phyloP scores from a whole-genome alignment of 2,797 vertebrate genomes.

The Lindbergichthys nudifrons region DNA sequence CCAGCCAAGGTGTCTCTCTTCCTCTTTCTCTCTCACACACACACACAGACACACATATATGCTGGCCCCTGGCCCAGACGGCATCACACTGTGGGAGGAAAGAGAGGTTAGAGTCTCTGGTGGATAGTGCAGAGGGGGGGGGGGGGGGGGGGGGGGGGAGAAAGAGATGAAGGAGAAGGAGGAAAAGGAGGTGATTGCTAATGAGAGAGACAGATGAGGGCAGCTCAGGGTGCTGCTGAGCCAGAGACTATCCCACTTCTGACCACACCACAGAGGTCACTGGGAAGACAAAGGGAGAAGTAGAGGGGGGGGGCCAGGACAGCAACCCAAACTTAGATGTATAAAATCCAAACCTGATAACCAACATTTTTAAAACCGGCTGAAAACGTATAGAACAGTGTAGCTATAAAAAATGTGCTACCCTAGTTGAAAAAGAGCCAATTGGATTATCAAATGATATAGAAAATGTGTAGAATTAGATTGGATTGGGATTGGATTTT shows the following conservation, averaged over 20 bases:
- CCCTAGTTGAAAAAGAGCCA: background rate
- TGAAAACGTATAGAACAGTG: background rate
- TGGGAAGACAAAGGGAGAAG: constrained; percentile 43
- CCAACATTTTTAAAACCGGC: background rate
- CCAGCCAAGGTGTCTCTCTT: constrained; percentile 65
- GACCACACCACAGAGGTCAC: constrained; percentile 69
- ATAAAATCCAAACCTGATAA: constrained; percentile 5
- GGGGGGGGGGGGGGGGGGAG: constrained; percentile 41
- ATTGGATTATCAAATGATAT: background rate
- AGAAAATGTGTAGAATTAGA: background rate
- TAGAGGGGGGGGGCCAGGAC: constrained; percentile 24
- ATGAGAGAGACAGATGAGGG: constrained; percentile 77
- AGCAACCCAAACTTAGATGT: background rate
- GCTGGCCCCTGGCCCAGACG: constrained; percentile 67
- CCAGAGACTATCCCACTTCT: constrained; percentile 61
- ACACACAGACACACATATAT: background rate
- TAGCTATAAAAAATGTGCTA: too few relatives aligned
- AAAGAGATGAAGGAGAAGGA: constrained; percentile 46
- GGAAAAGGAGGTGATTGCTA: constrained; percentile 50
- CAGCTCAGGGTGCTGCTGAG: constrained; percentile 64
- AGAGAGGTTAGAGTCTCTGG: constrained; percentile 61
- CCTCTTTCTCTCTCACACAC: background rate
- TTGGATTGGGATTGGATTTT: background rate
- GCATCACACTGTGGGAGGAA: constrained; percentile 63
- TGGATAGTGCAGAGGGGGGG: constrained; percentile 46